Base-by-base conservation (phyloP, 2,113 vertebrate genomes). In the Xerus inauris region DNA sequence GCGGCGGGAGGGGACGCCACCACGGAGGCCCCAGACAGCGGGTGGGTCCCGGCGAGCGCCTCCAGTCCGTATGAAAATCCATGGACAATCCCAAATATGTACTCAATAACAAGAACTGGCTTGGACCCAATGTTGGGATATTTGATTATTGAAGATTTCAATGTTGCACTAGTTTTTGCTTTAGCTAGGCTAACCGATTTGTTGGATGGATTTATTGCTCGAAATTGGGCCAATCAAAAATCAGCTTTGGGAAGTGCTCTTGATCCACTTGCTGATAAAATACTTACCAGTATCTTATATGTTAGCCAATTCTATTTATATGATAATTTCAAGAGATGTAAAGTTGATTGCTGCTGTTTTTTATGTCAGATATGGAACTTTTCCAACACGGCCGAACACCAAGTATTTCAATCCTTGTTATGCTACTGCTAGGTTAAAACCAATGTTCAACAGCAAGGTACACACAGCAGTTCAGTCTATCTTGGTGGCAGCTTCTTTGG, bases 391-490 rank as follows among this genome's bases (percentile, higher is more conserved):
- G 99, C n/a, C 99, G 99, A 98, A 99, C 99, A 40, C 99, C 97
- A 99, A 99, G 97, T 99, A 99, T 98, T 99, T 99, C 98, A 99
- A 99, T 94, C 99, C 99, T n/a, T 99, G 99, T 98, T 99, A 99
- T 28, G 99, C 99, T 67, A 99, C 99, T 84, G 99, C 99, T 51
- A 99, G 99, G 92, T 99, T 99, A 97, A 99, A 99, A 97, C 99
- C 99, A 85, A 99, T 99, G 0, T 99, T 99, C 79, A 5, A 99
- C 98, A 99, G 99, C 99, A 99, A 99, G 99, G 99, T 99, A 97
- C 99, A 99, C 97, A 99, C 99, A 42, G 99, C 99, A 5, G 98
- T 99, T 95, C 99, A 99, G 97, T 98, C 99, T 17, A 90, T 99
- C 79, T 98, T 99, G 98, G 99, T 99, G 84, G 99, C 99, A 19